Conservation (phyloP, 2,113 vertebrate species). For the Alouatta palliata region DNA sequence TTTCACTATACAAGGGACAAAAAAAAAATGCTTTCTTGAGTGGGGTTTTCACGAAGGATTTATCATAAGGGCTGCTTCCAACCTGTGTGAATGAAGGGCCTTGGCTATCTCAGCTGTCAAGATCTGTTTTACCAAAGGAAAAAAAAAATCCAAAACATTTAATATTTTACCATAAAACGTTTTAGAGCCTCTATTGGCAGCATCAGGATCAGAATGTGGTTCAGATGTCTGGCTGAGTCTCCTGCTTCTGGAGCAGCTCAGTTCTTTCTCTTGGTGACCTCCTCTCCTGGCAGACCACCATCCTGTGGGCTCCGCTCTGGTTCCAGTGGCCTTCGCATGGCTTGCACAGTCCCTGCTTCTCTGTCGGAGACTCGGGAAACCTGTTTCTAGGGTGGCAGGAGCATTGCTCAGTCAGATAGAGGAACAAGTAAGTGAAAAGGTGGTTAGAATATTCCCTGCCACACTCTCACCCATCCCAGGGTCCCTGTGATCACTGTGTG, state of each 20-base stretch:
- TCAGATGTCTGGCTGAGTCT: neutral
- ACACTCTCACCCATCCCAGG: neutral
- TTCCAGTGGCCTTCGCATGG: neutral
- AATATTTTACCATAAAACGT: neutral
- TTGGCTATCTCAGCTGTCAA: neutral
- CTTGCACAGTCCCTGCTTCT: neutral
- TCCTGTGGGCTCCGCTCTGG: fast-evolving
- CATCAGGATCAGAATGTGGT: neutral
- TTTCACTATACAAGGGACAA: no score
- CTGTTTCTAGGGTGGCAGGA: neutral
- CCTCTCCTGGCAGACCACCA: neutral
- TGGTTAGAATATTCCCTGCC: neutral
- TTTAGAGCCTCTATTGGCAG: neutral
- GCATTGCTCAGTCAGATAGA: neutral
- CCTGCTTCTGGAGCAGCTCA: neutral
- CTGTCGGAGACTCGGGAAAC: neutral
- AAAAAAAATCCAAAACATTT: neutral
- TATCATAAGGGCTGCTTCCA: neutral
- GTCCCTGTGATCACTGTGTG: neutral
- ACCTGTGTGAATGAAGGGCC: neutral
- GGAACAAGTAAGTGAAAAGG: neutral
- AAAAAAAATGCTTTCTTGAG: neutral
- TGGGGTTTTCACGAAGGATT: neutral
- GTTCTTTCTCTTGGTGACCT: neutral
- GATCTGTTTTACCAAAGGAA: neutral